phyloP scores from a whole-genome alignment of 2,113 vertebrate species.

The Irena cyanogastra region DNA sequence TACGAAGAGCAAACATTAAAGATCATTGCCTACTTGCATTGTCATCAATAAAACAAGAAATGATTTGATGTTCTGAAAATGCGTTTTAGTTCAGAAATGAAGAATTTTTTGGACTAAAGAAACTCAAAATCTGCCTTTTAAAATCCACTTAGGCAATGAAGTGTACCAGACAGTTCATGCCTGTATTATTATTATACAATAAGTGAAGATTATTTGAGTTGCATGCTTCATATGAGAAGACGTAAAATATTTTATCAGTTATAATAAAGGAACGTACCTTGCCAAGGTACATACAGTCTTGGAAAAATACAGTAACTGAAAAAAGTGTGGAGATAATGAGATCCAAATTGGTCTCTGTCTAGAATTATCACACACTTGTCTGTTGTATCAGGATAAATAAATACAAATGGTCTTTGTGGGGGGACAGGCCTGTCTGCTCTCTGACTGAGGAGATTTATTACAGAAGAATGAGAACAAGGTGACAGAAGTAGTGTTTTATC shows the following conservation, averaged over 20 bases:
- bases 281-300: background rate
- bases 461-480: background rate
- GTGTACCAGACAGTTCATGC: background rate
- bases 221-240: background rate
- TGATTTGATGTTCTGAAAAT: background rate
- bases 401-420: background rate
- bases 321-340: background rate
- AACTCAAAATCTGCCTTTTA: background rate
- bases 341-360: background rate
- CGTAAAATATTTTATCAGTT: background rate
- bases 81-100: background rate
- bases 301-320: background rate
- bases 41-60: background rate
- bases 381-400: background rate
- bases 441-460: background rate
- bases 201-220: conserved; percentile 10
- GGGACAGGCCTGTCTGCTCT: background rate
- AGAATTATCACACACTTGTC: background rate
- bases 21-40: background rate
- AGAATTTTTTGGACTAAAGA: background rate
- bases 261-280: background rate
- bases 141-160: background rate
- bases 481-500: background rate
- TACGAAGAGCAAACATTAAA: background rate
- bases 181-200: background rate